Evolutionary conservation across 2,113 vertebrate genomes (phyloP).

Genomic region (Okapia johnstoni): DNA sequence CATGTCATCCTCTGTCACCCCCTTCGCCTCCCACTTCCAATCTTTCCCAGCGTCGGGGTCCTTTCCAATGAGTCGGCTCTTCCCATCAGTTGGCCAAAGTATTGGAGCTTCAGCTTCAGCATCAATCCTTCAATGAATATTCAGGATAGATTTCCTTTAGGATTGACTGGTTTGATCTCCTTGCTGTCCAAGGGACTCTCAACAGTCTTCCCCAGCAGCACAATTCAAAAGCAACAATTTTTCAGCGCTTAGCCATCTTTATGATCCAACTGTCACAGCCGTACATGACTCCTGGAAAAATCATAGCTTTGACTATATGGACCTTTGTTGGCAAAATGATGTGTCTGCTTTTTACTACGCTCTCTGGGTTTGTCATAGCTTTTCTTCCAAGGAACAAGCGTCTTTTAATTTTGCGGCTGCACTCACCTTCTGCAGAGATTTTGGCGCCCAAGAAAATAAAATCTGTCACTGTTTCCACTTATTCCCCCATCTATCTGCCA

Average conservation of each 20-base stretch:
- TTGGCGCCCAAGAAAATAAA: not conserved
- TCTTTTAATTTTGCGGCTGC: not conserved
- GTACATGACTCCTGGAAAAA: not conserved
- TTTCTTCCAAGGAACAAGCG: not conserved
- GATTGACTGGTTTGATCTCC: not conserved
- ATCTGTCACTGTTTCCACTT: not conserved
- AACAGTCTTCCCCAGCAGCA: not conserved
- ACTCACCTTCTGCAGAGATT: not conserved
- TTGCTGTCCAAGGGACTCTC: not conserved
- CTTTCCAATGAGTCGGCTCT: not conserved
- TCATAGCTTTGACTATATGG: not conserved
- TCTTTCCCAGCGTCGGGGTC: not conserved
- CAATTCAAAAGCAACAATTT: not conserved
- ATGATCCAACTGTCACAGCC: not conserved
- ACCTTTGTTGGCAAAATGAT: accelerated
- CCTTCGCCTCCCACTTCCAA: not conserved
- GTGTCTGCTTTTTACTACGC: not conserved
- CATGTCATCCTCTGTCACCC: not conserved
- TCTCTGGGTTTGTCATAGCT: not conserved
- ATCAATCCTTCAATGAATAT: not conserved
- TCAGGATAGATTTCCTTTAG: not conserved
- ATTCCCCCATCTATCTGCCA: not conserved
- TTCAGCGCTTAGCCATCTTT: not conserved
- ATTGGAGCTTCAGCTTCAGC: not conserved
- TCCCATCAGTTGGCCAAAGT: not conserved